Conservation (phyloP, 2,113 vertebrate genomes). For the Trichechus manatus region DNA sequence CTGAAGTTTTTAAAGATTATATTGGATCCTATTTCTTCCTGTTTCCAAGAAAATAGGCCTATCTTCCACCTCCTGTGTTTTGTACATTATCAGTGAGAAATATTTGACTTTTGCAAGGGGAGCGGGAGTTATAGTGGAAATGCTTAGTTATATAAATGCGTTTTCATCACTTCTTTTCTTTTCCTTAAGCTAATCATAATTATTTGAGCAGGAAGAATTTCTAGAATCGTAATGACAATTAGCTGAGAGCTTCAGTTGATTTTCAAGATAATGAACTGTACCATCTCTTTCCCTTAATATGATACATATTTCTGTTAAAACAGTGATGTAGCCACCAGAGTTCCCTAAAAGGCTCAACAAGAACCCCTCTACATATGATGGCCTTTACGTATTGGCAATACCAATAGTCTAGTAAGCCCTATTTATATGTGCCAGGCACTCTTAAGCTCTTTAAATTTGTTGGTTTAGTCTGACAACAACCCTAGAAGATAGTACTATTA, state of each 20-base stretch:
- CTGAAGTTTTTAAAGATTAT: slow-evolving; percentile 35
- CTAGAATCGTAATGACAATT: neutral
- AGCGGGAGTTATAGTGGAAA: neutral
- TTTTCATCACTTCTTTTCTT: neutral
- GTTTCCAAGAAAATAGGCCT: neutral
- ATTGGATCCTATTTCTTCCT: neutral
- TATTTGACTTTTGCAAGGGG: slow-evolving; percentile 44
- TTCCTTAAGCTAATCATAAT: slow-evolving; percentile 50
- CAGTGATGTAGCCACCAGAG: neutral
- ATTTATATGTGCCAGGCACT: neutral
- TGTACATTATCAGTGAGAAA: neutral
- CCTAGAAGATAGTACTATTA: slow-evolving; percentile 1
- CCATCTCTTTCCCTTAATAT: slow-evolving; percentile 35
- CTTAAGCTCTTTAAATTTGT: neutral
- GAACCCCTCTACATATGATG: neutral
- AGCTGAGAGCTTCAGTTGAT: slow-evolving; percentile 35
- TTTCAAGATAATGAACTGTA: slow-evolving; percentile 17
- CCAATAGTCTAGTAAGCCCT: neutral
- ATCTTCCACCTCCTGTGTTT: neutral
- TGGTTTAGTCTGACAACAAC: slow-evolving; percentile 46
- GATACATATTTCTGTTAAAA: neutral
- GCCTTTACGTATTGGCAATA: neutral
- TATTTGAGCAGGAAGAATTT: slow-evolving; percentile 12
- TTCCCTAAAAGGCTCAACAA: neutral
- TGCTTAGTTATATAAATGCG: neutral